Evolutionary conservation across 2,888 invertebrate genomes (phyloP).

Genomic region (Harpalus rufipes): DNA sequence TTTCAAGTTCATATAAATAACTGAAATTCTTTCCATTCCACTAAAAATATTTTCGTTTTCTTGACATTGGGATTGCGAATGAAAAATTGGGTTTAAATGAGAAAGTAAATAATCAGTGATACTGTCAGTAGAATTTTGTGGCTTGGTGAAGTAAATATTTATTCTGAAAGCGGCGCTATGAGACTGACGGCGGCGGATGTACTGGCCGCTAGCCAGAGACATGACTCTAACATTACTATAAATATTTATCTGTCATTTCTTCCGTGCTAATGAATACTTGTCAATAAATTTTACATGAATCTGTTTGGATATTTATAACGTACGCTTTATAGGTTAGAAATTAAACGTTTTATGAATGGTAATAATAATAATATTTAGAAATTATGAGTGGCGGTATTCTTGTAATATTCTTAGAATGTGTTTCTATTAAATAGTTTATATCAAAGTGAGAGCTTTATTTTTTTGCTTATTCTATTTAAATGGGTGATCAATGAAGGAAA

Average conservation of each 20-base stretch:
- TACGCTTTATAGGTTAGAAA: neutral
- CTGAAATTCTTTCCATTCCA: neutral
- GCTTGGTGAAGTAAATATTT: constrained; percentile 13
- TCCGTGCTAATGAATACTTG: constrained; percentile 17
- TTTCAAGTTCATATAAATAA: neutral
- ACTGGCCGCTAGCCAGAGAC: constrained; percentile 25
- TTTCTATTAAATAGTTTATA: no score
- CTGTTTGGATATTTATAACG: neutral
- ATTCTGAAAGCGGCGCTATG: neutral
- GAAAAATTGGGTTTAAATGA: constrained; percentile 23
- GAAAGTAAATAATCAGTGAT: constrained; percentile 26
- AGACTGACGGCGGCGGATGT: neutral
- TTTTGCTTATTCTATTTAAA: no score
- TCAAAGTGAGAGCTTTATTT: no score
- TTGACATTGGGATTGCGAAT: neutral
- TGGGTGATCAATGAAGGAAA: no score
- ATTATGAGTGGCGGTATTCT: no score
- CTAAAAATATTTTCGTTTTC: constrained; percentile 5
- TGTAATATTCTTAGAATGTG: no score
- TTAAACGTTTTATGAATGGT: neutral
- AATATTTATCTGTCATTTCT: constrained; percentile 17
- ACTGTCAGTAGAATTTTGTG: constrained; percentile 7
- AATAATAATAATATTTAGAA: no score
- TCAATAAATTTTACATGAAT: constrained; percentile 5
- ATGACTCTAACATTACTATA: constrained; percentile 26